phyloP scores from a whole-genome alignment of 2,797 vertebrate genomes.

The Manis crassicaudata region DNA sequence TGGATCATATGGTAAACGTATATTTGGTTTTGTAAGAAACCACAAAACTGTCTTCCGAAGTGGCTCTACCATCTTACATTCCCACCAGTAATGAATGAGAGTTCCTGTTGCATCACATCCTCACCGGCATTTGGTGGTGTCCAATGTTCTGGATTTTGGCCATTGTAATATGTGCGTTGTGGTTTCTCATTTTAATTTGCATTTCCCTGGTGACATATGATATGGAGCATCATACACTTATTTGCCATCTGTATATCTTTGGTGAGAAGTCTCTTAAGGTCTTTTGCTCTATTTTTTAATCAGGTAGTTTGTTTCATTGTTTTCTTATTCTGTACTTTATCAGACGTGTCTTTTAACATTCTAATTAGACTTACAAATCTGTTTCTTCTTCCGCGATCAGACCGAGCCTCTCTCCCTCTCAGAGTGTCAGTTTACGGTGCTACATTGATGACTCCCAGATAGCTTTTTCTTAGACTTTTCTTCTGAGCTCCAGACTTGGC shows the following conservation, averaged over 20 bases:
- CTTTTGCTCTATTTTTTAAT: background rate
- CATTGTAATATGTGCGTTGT: background rate
- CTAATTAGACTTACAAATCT: slow-evolving; percentile 9
- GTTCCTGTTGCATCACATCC: background rate
- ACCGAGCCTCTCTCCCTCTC: background rate
- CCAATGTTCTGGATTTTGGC: background rate
- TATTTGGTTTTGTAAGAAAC: background rate
- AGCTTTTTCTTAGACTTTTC: background rate
- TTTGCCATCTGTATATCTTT: background rate
- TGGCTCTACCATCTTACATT: background rate
- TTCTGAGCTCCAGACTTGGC: background rate
- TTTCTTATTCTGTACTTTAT: background rate
- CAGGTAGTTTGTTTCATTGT: background rate
- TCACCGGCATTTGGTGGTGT: background rate
- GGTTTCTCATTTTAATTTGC: background rate
- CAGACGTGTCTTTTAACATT: background rate
- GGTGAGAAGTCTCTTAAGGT: background rate
- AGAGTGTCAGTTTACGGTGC: background rate
- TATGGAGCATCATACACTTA: background rate
- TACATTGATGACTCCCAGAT: background rate
- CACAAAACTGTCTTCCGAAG: background rate
- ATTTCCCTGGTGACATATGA: background rate
- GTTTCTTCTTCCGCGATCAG: background rate
- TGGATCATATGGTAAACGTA: background rate
- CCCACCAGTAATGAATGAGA: background rate